Evolutionary conservation across 2,888 invertebrate species (phyloP), one percentile per base, ranked within the genome.

Genomic region (Germaria angustata): DNA sequence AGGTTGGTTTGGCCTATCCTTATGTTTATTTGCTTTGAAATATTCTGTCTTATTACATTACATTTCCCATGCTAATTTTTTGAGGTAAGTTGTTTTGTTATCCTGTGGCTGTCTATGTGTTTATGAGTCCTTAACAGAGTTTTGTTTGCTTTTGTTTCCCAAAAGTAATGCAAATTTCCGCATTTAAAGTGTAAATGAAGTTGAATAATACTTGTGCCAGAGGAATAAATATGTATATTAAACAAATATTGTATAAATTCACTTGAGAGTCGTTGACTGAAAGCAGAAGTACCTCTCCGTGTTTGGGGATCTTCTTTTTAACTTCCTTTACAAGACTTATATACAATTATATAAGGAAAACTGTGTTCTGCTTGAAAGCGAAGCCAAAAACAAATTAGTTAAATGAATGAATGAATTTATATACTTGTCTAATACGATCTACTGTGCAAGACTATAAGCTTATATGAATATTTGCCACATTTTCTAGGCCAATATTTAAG

Each of bases 141-240:
- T 15, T 41, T 85, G 85, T 65, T 7, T 20, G 11, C 1, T 55
- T 11, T 87, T 86, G 87, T 86, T 88, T 88, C 86, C 88, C 89
- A 86, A 86, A 85, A 87, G 88, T 85, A 87, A 87, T 87, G 87
- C 87, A 88, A 88, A 88, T 88, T 88, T 88, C 88, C 88, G 86
- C 87, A 88, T 88, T 88, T 87, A 86, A 86, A 86, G 88, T 88
- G 88, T 86, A 87, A 88, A 87, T 86, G 87, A 61, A 68, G 81
- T 81, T 77, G 44, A 68, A 51, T 57, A 51, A 53, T 68, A 51
- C 51, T 61, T 41, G 49, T 51, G 49, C 11, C 39, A 69, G 17
- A 69, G 76, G 28, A 46, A 24, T 39, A n/a, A n/a, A n/a, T n/a
- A n/a, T n/a, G n/a, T n/a, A 76, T 15, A 20, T 20, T 39, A 55